Evolutionary conservation across 23 tunicate species (phyloP).

Genomic region (Oikopleura albicans): DNA sequence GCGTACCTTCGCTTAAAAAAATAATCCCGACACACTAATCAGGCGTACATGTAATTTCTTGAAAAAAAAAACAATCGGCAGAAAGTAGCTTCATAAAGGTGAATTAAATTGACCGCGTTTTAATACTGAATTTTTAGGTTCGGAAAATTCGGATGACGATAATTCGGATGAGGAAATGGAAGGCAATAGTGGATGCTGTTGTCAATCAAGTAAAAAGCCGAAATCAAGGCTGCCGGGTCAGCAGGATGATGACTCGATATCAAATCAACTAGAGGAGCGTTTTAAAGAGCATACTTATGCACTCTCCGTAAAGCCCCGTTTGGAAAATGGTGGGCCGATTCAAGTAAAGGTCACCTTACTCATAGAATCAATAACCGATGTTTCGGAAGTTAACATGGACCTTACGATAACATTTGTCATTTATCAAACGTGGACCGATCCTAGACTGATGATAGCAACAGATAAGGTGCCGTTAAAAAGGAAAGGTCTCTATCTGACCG

Average conservation of each 20-base stretch:
- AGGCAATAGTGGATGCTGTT: background rate
- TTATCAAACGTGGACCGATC: conserved; percentile 62
- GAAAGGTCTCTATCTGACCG: too few relatives aligned
- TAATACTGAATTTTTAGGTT: too few relatives aligned
- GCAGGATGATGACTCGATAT: background rate
- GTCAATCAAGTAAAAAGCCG: background rate
- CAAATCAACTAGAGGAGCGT: conserved; percentile 5
- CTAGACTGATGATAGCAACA: conserved; percentile 22
- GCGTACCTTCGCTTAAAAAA: too few relatives aligned
- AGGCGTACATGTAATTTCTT: too few relatives aligned
- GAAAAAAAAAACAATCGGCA: too few relatives aligned
- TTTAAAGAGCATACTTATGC: conserved; percentile 16
- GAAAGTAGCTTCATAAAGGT: too few relatives aligned
- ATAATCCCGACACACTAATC: too few relatives aligned
- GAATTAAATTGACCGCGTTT: too few relatives aligned
- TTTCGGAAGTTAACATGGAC: conserved; percentile 91
- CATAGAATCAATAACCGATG: conserved; percentile 75
- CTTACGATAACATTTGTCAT: conserved; percentile 50
- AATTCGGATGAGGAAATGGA: too few relatives aligned
- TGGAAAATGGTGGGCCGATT: background rate
- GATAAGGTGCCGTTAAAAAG: conserved; percentile 18
- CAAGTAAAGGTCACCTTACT: conserved; percentile 26
- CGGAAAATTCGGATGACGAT: too few relatives aligned
- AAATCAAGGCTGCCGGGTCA: background rate
- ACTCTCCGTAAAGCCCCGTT: background rate